A percentile compares a stretch with the other conserved stretches of the same genome.
phyloP scores from a whole-genome alignment of 2,113 vertebrate genomes.

The Pygoscelis adeliae region DNA sequence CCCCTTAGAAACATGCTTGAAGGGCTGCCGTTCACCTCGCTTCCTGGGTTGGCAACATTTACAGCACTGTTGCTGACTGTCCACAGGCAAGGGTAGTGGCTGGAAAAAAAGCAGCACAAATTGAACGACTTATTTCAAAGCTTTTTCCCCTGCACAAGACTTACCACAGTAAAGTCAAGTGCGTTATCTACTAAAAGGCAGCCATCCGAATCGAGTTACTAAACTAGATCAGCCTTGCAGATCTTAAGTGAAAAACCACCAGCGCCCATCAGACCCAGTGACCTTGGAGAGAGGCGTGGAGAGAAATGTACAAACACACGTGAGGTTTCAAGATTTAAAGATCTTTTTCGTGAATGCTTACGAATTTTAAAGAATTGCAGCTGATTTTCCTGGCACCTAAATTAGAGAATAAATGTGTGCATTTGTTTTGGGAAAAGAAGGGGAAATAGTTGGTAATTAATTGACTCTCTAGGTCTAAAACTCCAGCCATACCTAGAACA shows the following conservation, averaged over 20 bases:
- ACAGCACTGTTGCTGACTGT: slow-evolving; percentile 79
- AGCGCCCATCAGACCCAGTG: not conserved
- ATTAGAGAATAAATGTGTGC: not conserved
- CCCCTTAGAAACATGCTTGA: slow-evolving; percentile 76
- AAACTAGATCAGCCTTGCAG: not conserved
- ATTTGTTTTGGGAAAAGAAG: not conserved
- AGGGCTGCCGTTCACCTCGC: slow-evolving; percentile 60
- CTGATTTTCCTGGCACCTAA: not conserved
- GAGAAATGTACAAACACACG: not conserved
- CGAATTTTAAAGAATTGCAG: not conserved
- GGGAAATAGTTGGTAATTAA: not conserved
- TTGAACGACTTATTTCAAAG: not conserved
- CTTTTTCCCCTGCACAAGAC: not conserved
- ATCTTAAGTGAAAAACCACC: not conserved
- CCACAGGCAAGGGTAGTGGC: slow-evolving; percentile 92
- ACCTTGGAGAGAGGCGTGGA: not conserved
- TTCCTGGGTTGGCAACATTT: slow-evolving; percentile 57
- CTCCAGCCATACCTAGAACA: not conserved
- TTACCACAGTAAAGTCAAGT: not conserved
- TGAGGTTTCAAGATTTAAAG: not conserved
- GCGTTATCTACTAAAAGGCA: not conserved
- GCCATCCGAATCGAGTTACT: not conserved
- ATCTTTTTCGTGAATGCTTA: not conserved
- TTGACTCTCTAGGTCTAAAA: not conserved
- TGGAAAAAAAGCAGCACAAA: slow-evolving; percentile 54